Conservation (phyloP, 1,140 invertebrate species). For the Tigriopus japonicus region DNA sequence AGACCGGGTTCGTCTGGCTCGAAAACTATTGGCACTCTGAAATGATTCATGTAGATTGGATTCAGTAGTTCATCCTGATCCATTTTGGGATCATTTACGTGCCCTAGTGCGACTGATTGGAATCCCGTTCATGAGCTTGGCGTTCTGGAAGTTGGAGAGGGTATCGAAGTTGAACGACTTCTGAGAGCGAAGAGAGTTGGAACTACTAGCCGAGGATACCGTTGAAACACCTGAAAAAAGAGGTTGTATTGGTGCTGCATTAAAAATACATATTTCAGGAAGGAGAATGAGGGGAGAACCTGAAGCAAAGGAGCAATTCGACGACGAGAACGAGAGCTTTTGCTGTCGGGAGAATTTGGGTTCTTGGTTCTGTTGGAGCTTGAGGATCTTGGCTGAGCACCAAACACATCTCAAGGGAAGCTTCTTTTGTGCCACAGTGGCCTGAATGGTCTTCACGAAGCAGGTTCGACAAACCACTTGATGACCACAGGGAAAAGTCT, state of each 20-base stretch:
- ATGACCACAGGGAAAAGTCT: conserved; percentile 7
- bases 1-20: no score
- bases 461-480: conserved; percentile 9
- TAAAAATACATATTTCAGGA: not conserved
- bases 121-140: not conserved
- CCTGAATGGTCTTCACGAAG: conserved; percentile 6
- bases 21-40: no score
- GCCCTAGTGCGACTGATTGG: no score
- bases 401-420: not conserved
- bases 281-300: not conserved
- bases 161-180: conserved; percentile 1
- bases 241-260: not conserved
- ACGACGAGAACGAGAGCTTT: not conserved
- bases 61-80: no score
- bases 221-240: not conserved
- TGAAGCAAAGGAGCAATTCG: not conserved
- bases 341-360: not conserved
- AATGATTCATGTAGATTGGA: no score
- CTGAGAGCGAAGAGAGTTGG: not conserved
- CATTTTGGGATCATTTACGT: no score
- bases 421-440: not conserved
- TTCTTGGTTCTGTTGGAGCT: not conserved
- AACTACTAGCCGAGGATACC: not conserved
- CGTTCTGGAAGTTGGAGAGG: conserved; percentile 9
- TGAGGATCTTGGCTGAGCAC: not conserved